These are phyloP conservation scores for Myoxocephalus aenaeus DNA, from an alignment of 2,797 vertebrate species.

Conservation along the genomic window DNA sequence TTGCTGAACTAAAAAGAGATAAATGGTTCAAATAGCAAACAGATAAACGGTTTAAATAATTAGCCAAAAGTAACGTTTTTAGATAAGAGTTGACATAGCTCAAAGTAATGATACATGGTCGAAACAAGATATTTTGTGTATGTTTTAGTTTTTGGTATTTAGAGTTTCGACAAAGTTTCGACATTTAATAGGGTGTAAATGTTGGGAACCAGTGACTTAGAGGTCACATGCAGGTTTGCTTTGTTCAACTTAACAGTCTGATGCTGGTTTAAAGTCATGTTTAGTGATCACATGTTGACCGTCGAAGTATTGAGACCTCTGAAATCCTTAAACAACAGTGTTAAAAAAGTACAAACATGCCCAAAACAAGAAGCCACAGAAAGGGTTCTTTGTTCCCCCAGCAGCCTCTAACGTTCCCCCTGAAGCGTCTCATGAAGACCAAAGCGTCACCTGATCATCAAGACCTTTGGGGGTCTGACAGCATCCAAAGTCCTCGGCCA, in stretches of 20 bases:
- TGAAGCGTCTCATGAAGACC: not conserved
- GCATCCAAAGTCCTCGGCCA: conserved; percentile 82
- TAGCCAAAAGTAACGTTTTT: too few relatives aligned
- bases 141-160: not conserved
- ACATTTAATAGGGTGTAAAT: too few relatives aligned
- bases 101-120: not conserved
- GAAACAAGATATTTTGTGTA: not conserved
- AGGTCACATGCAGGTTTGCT: not conserved
- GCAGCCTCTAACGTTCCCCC: not conserved
- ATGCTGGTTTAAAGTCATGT: too few relatives aligned
- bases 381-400: not conserved
- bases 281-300: not conserved
- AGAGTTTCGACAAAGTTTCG: too few relatives aligned
- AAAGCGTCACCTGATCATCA: conserved; percentile 72
- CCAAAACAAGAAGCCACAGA: not conserved
- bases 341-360: too few relatives aligned
- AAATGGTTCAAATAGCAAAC: too few relatives aligned
- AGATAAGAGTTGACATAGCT: not conserved
- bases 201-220: too few relatives aligned
- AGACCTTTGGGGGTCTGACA: conserved; percentile 74
- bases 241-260: not conserved
- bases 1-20: too few relatives aligned
- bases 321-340: too few relatives aligned
- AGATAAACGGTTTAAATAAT: too few relatives aligned
- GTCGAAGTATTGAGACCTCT: not conserved